A percentile compares a stretch with the other conserved stretches of the same genome.
Evolutionary conservation across 2,888 invertebrate species (phyloP).

Genomic region (Macrosoma leucophasiata): DNA sequence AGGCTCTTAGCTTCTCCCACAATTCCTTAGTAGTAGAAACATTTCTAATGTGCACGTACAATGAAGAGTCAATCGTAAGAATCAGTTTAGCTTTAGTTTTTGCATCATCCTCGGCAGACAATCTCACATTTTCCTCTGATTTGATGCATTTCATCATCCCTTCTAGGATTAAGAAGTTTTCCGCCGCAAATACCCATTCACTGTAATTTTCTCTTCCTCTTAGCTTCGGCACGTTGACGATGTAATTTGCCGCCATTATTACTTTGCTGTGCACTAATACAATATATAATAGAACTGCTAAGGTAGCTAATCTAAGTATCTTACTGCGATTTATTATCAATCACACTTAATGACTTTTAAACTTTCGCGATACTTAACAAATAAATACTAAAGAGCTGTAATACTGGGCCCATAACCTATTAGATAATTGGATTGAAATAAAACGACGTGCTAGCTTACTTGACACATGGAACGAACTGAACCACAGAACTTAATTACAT

Average conservation of each 20-base stretch:
- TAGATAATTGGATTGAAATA: too few species aligned
- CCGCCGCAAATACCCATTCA: slow-evolving; percentile 24
- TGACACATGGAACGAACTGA: too few species aligned
- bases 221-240: slow-evolving; percentile 20
- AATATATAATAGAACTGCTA: too few species aligned
- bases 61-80: slow-evolving; percentile 13
- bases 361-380: too few species aligned
- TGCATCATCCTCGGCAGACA: slow-evolving; percentile 1
- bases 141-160: slow-evolving; percentile 7
- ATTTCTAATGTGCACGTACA: slow-evolving; percentile 24
- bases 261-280: too few species aligned
- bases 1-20: slow-evolving; percentile 19
- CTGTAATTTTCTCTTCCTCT: slow-evolving; percentile 23
- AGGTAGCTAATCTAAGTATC: too few species aligned
- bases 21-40: slow-evolving; percentile 21
- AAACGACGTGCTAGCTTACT: too few species aligned
- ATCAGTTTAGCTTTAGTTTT: slow-evolving; percentile 18
- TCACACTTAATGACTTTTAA: too few species aligned
- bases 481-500: too few species aligned
- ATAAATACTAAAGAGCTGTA: too few species aligned
- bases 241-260: slow-evolving; percentile 13
- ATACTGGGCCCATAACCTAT: too few species aligned
- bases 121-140: slow-evolving; percentile 6
- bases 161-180: slow-evolving; percentile 23
- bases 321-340: too few species aligned